Base-by-base conservation (phyloP, 2,113 vertebrate genomes). In the Cebidichthys violaceus region DNA sequence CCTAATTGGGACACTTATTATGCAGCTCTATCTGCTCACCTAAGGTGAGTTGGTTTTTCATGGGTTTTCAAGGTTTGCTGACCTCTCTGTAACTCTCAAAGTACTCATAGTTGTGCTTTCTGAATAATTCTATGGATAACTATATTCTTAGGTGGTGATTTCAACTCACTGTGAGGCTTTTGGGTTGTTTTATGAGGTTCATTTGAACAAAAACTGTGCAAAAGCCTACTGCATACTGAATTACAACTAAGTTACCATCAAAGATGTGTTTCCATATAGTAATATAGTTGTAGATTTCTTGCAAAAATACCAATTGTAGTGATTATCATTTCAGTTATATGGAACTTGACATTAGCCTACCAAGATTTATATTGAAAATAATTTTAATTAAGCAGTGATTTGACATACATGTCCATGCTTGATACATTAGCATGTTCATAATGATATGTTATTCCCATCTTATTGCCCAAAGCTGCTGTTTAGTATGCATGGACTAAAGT, bases 1-100 rank as follows among this genome's bases (percentile, higher is more conserved):
- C 54, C 68, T 78, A 84, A 86, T 77, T 72, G 66, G 77, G 29
- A 41, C 70, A 85, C 66, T 75, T 75, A 60, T 83, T 59, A 78
- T 77, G 68, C 69, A 39, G 13, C 20, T 17, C 4, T 13, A 27
- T 18, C 33, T 50, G 29, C 67, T 84, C 35, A 59, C n/a, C 11
- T 9, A 59, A 69, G 69, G 47, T 57, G 43, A n/a, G 14, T 41
- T 6, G 24, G 17, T 20, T 70, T 73, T 66, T 73, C 24, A 7
- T 27, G 15, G 22, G 0, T 82, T 70, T 78, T 75, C 7, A 43
- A 59, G 43, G 50, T 37, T 39, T 64, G 29, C 14, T 70, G 65
- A 62, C 14, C 50, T 22, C 22, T 54, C 31, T 41, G 22, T 52
- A 64, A 57, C 47, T 45, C 29, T 67, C 10, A 6, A 27, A 20